phyloP scores from a whole-genome alignment of 2,113 vertebrate genomes.

The Zapornia atra region DNA sequence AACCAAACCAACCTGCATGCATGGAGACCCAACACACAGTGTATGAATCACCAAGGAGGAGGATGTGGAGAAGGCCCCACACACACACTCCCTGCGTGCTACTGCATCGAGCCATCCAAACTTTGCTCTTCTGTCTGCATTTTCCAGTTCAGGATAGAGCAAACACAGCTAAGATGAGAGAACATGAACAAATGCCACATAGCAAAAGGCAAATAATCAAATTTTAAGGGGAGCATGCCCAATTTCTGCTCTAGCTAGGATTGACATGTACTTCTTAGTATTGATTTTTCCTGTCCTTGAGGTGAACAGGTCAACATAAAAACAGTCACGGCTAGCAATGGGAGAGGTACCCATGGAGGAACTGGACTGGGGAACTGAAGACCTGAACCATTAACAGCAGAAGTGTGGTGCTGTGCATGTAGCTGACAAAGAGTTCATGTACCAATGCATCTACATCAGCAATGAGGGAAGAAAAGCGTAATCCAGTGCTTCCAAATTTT shows the following conservation, averaged over 20 bases:
- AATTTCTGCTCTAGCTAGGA: background rate
- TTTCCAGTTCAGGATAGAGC: background rate
- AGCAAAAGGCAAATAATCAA: background rate
- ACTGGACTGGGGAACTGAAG: background rate
- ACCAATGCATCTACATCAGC: background rate
- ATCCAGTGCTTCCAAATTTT: background rate
- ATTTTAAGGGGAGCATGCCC: background rate
- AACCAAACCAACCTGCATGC: background rate
- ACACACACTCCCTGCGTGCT: accelerated
- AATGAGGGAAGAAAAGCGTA: background rate
- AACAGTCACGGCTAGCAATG: background rate
- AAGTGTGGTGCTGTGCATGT: accelerated
- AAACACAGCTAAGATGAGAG: background rate
- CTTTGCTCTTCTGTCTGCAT: background rate
- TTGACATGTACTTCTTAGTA: background rate
- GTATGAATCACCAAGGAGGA: background rate
- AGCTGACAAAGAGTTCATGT: background rate
- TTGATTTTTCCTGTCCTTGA: background rate
- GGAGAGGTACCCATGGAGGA: background rate
- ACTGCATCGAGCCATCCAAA: background rate
- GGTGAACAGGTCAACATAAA: background rate
- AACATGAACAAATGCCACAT: background rate
- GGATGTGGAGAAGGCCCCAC: accelerated
- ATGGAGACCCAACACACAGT: background rate
- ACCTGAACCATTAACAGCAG: background rate